Conservation (phyloP, 2,113 vertebrate species). For the Microcebus lehilahytsara region DNA sequence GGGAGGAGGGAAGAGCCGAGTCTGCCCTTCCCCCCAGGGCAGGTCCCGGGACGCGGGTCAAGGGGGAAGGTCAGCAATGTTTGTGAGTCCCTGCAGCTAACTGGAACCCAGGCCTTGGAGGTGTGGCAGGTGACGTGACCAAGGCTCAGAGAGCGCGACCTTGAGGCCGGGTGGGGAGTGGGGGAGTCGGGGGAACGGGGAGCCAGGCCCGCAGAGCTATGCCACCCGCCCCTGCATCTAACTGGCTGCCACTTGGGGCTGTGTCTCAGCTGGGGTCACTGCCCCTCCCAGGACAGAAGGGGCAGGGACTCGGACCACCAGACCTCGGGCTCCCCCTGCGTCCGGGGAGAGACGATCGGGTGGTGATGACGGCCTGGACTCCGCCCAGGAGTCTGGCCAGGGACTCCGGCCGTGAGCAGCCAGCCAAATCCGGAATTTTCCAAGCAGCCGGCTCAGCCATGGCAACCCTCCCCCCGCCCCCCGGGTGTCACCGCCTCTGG, state of each 20-base stretch:
- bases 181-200: neutral
- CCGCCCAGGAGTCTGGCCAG: neutral
- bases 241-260: neutral
- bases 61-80: neutral
- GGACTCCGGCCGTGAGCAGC: neutral
- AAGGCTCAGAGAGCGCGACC: neutral
- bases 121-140: neutral
- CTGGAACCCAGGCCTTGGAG: neutral
- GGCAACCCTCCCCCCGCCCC: neutral
- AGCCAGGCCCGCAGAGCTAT: neutral
- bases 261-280: neutral
- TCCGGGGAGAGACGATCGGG: neutral
- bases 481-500: neutral
- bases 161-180: neutral
- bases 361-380: neutral
- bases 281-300: neutral
- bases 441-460: neutral
- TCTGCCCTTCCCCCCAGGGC: neutral
- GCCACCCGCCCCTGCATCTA: neutral
- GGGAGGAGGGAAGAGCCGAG: accelerated
- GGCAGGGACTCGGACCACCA: neutral
- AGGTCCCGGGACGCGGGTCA: neutral
- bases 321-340: neutral
- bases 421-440: conserved; percentile 54
- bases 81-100: neutral